phyloP scores from a whole-genome alignment of 2,888 invertebrate species.

The Lepidochitona cinerea region DNA sequence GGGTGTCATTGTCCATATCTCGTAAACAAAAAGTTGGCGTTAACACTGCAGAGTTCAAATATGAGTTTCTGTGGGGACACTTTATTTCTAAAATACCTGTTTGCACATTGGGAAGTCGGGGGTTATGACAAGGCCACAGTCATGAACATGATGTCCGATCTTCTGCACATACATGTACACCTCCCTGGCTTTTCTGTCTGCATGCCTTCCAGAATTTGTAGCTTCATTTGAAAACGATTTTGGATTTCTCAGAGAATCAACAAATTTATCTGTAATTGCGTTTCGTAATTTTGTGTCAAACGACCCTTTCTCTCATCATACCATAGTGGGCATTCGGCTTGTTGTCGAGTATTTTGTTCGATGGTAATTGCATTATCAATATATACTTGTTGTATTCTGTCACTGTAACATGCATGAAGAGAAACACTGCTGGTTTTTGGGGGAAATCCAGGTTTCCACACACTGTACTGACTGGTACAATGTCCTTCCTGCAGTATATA shows the following conservation, averaged over 20 bases:
- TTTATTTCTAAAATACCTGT: constrained; percentile 25
- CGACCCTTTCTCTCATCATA: constrained; percentile 2
- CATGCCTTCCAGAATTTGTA: not conserved
- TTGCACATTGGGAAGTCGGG: constrained; percentile 24
- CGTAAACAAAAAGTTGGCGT: not conserved
- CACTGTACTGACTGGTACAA: too few species aligned
- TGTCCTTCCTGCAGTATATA: too few species aligned
- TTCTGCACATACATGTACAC: not conserved
- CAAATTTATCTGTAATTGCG: not conserved
- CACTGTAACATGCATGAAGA: too few species aligned
- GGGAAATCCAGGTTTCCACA: too few species aligned
- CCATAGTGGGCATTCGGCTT: constrained; percentile 15
- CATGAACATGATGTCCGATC: constrained; percentile 22
- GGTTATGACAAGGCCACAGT: constrained; percentile 27
- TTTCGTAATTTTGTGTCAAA: not conserved
- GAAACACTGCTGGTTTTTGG: too few species aligned
- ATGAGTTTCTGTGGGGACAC: constrained; percentile 21
- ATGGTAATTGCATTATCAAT: not conserved
- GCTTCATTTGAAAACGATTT: not conserved
- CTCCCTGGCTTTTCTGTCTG: not conserved
- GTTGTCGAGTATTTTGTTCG: constrained; percentile 8
- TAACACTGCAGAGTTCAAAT: not conserved
- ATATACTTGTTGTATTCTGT: too few species aligned
- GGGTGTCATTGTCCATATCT: not conserved
- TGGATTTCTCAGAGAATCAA: not conserved